Percentiles rank a stretch among this genome's conserved stretches.
Conservation (phyloP, 1,140 invertebrate genomes). For the Spodoptera litura region DNA sequence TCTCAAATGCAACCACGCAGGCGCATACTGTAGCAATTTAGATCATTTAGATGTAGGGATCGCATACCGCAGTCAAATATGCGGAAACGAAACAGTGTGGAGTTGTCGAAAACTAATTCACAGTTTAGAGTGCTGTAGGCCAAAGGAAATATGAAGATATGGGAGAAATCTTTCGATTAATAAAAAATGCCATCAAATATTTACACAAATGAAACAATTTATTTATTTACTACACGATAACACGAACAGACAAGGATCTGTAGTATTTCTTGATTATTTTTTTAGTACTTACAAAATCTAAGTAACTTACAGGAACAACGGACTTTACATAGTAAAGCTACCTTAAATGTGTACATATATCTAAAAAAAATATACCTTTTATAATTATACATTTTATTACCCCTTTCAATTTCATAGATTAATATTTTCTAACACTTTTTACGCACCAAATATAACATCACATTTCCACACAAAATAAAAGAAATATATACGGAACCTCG, state of each 20-base stretch:
- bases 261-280: no score
- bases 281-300: no score
- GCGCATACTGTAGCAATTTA: constrained; percentile 36
- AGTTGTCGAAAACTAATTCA: constrained; percentile 62
- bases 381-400: no score
- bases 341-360: no score
- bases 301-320: no score
- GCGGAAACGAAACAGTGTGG: constrained; percentile 67
- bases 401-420: neutral
- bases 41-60: constrained; percentile 49
- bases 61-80: constrained; percentile 66
- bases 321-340: no score
- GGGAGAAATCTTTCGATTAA: neutral
- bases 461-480: constrained; percentile 7
- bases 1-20: neutral
- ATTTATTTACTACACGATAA: no score
- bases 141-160: neutral
- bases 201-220: no score
- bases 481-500: constrained; percentile 2
- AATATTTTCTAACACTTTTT: constrained; percentile 16
- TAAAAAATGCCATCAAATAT: no score
- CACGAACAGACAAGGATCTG: no score
- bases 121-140: constrained; percentile 46
- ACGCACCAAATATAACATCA: neutral
- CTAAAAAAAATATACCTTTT: no score